Base-by-base conservation (phyloP, 2,888 invertebrate species). In the Acronicta alni region DNA sequence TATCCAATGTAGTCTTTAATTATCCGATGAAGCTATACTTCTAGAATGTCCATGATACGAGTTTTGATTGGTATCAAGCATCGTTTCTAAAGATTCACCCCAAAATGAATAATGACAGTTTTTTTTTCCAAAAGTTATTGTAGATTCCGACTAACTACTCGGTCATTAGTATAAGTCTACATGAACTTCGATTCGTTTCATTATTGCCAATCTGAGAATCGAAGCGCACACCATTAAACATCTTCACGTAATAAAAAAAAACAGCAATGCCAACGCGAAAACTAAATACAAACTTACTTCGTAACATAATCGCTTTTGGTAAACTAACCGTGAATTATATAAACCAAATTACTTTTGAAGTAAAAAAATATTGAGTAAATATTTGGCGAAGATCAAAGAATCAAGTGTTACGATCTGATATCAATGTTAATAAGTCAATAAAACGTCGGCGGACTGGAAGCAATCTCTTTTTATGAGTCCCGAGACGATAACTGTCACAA, bases 341-440 rank as follows among this genome's bases (percentile, higher is more conserved):
- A 58, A 57, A 73, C 41, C 37, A 53, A 57, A 62, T 59, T 53
- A 61, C 61, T 62, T 54, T 75, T 64, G 62, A 78, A 75, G 75
- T 82, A 86, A 83, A 85, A 30, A 89, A 85, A 86, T 86, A 85
- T 86, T 85, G 84, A 82, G 85, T 86, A 85, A 90, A 89, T 87
- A 87, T 89, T 91, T 89, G 86, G 87, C 89, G 81, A 85, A 89
- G 90, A 92, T 92, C 92, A 92, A 91, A 91, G 91, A 91, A 90
- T 91, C 87, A 85, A 91, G 88, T 88, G 91, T 91, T 91, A 92
- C 92, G 91, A 92, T 92, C 92, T 87, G 91, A 93, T 93, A 93
- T 93, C 92, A 92, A 92, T 92, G 92, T 92, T 93, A 93, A 93
- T 93, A 93, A 93, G 93, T 93, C 92, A 93, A 92, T 93, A 93